phyloP scores from a whole-genome alignment of 2,888 invertebrate genomes.

The Lottia scabra region DNA sequence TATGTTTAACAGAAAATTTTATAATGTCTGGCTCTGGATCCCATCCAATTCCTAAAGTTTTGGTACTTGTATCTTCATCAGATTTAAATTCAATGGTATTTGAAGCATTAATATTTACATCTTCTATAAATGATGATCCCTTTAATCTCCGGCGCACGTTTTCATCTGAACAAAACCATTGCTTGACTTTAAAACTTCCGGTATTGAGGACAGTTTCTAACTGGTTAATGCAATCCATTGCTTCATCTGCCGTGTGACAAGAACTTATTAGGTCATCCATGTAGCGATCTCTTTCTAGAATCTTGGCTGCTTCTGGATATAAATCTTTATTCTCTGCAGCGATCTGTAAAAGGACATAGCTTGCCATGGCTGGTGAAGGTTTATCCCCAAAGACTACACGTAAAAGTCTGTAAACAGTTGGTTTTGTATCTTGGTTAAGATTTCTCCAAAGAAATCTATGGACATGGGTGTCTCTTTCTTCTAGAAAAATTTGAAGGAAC shows the following conservation, averaged over 20 bases:
- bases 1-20: conserved; percentile 10
- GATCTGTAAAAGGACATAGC: conserved; percentile 10
- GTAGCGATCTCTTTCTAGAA: conserved; percentile 18
- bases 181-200: conserved; percentile 13
- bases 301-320: conserved; percentile 18
- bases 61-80: background rate
- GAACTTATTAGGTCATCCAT: conserved; percentile 20
- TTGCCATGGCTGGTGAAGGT: conserved; percentile 20
- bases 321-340: conserved; percentile 8
- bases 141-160: background rate
- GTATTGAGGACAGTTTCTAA: conserved; percentile 10
- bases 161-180: conserved; percentile 13
- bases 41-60: conserved; percentile 6
- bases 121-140: background rate
- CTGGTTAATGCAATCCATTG: conserved; percentile 4
- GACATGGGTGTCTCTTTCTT: conserved; percentile 3
- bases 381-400: conserved; percentile 19
- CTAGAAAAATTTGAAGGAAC: background rate
- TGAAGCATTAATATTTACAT: background rate
- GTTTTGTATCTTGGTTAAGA: background rate
- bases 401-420: conserved; percentile 3
- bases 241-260: conserved; percentile 2
- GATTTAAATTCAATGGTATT: background rate
- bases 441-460: conserved; percentile 19
- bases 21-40: conserved; percentile 11